These are phyloP conservation scores for Spinibarbus caldwelli DNA, from an alignment of 2,797 vertebrate species.

Conservation along the genomic window DNA sequence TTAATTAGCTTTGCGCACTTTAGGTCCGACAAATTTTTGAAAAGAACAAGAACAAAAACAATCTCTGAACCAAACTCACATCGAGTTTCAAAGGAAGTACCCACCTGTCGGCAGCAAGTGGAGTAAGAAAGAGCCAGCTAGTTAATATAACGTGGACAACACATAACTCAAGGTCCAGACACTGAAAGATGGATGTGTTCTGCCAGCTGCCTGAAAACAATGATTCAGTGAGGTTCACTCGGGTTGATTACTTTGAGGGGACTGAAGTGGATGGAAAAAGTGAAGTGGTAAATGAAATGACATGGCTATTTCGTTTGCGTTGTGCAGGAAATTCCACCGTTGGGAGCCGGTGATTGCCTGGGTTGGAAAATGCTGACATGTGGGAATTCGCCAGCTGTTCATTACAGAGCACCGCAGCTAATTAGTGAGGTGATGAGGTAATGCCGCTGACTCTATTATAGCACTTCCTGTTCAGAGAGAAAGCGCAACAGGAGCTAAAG, in stretches of 20 bases:
- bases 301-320: constrained; percentile 53
- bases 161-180: constrained; percentile 69
- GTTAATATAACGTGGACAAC: constrained; percentile 30
- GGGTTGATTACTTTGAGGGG: constrained; percentile 63
- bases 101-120: constrained; percentile 27
- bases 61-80: constrained; percentile 18
- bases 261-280: constrained; percentile 53
- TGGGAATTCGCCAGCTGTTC: constrained; percentile 79
- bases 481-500: constrained; percentile 59
- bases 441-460: constrained; percentile 77
- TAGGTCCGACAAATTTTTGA: constrained; percentile 50
- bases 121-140: constrained; percentile 29
- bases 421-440: constrained; percentile 80
- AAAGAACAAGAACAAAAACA: constrained; percentile 58
- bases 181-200: constrained; percentile 75
- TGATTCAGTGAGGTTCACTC: constrained; percentile 72
- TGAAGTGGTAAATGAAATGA: constrained; percentile 68
- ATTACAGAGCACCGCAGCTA: constrained; percentile 75
- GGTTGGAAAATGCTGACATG: constrained; percentile 69
- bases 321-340: constrained; percentile 71
- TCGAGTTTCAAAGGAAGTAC: constrained; percentile 64
- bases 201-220: constrained; percentile 77
- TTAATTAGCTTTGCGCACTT: constrained; percentile 61
- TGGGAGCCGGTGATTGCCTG: constrained; percentile 46
- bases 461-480: constrained; percentile 75